These are phyloP conservation scores for Rotaria macrura DNA, from an alignment of 2,888 invertebrate genomes.

Conservation along the genomic window DNA sequence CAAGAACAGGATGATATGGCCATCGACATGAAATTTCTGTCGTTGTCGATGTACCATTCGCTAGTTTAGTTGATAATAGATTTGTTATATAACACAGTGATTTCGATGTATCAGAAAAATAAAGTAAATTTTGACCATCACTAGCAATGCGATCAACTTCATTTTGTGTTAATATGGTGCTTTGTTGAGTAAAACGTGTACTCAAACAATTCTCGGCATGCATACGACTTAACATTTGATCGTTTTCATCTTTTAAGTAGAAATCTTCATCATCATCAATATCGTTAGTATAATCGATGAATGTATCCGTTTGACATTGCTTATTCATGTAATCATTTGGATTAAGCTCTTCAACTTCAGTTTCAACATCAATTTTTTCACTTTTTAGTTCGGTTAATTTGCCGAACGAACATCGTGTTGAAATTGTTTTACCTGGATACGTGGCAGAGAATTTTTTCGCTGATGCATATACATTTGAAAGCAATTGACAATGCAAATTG, in stretches of 20 bases:
- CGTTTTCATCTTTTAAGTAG: not conserved
- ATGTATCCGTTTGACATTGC: not conserved
- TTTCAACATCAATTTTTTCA: constrained; percentile 19
- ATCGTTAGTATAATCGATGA: not conserved
- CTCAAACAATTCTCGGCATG: not conserved
- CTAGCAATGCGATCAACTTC: constrained; percentile 18
- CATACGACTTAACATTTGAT: not conserved
- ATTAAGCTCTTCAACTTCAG: not conserved
- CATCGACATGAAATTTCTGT: not conserved
- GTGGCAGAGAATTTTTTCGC: not conserved
- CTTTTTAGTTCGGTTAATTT: not conserved
- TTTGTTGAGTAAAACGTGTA: not conserved
- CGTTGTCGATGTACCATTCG: not conserved
- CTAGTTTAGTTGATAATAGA: not conserved
- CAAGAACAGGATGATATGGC: not conserved
- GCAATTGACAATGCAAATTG: not conserved
- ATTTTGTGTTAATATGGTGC: not conserved
- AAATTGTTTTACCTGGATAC: not conserved
- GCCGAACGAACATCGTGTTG: not conserved
- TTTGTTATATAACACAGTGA: not conserved
- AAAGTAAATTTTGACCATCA: not conserved
- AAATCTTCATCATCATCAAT: not conserved
- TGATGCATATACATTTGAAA: not conserved
- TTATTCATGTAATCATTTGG: not conserved
- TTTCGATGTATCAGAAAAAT: constrained; percentile 4